These are phyloP conservation scores for Drosophila melanogaster DNA, from an alignment of 1,140 invertebrate species.

Conservation along the genomic window DNA sequence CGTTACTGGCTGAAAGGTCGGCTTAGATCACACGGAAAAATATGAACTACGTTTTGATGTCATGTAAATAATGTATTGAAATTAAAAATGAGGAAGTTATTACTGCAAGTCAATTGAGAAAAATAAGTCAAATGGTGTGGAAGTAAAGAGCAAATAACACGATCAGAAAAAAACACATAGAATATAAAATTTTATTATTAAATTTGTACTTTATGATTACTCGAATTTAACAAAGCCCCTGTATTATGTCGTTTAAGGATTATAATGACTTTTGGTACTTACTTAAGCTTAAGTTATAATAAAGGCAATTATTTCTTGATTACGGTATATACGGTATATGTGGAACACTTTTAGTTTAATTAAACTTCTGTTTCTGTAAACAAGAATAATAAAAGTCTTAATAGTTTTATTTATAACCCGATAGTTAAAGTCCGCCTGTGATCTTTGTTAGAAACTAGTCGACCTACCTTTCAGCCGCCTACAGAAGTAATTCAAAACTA, in stretches of 20 bases:
- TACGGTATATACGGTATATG: too few species aligned
- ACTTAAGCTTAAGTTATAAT: too few species aligned
- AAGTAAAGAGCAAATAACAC: neutral
- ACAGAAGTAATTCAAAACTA: constrained; percentile 11
- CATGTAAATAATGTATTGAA: constrained; percentile 3
- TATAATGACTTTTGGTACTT: too few species aligned
- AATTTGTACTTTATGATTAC: too few species aligned
- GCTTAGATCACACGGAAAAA: constrained; percentile 17
- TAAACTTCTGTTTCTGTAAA: too few species aligned
- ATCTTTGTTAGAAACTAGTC: neutral
- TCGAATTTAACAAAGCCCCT: too few species aligned
- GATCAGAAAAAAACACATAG: too few species aligned
- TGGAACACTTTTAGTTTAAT: too few species aligned
- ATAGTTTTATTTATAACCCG: neutral
- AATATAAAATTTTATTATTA: too few species aligned
- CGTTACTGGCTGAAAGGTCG: constrained; percentile 64
- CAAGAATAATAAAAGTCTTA: neutral
- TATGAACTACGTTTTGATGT: neutral
- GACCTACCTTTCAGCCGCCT: neutral
- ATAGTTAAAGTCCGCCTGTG: neutral
- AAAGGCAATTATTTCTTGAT: too few species aligned
- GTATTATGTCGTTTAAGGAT: too few species aligned
- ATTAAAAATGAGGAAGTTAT: constrained; percentile 22
- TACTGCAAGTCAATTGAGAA: neutral
- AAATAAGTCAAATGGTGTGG: neutral